phyloP scores from a whole-genome alignment of 2,113 vertebrate genomes.

The Platycercus adscitus region DNA sequence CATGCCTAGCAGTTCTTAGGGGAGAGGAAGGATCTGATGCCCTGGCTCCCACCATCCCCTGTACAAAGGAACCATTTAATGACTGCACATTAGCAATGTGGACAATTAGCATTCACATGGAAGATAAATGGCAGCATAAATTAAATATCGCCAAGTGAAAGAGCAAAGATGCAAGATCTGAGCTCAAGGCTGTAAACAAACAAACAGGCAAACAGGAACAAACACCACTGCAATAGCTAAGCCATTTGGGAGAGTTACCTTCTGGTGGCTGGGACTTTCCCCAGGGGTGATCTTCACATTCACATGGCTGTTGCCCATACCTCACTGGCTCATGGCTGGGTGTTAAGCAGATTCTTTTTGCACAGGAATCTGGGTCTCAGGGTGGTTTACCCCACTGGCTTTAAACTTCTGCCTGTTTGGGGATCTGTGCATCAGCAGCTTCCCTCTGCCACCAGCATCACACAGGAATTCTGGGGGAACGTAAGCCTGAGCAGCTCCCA shows the following conservation, averaged over 20 bases:
- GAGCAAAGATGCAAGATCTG: constrained; percentile 38
- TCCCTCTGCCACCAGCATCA: neutral
- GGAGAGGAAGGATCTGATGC: constrained; percentile 63
- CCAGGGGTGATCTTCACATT: neutral
- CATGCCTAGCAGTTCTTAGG: constrained; percentile 56
- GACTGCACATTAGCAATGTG: constrained; percentile 66
- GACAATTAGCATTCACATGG: constrained; percentile 72
- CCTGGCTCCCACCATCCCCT: constrained; percentile 40
- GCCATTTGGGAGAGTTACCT: constrained; percentile 33
- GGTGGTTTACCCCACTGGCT: neutral
- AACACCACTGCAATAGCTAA: neutral
- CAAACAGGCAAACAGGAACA: neutral
- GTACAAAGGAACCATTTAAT: constrained; percentile 69
- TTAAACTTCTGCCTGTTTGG: neutral
- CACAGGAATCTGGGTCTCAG: neutral
- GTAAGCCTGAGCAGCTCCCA: neutral
- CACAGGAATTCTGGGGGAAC: neutral
- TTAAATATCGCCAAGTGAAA: constrained; percentile 55
- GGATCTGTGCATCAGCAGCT: neutral
- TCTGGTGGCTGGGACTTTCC: neutral
- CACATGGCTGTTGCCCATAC: neutral
- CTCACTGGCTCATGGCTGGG: neutral
- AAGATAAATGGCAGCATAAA: constrained; percentile 66
- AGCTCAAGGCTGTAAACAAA: constrained; percentile 54
- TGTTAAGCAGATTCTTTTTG: neutral